Base-by-base conservation (phyloP, 2,113 vertebrate species). In the Panurus biarmicus region DNA sequence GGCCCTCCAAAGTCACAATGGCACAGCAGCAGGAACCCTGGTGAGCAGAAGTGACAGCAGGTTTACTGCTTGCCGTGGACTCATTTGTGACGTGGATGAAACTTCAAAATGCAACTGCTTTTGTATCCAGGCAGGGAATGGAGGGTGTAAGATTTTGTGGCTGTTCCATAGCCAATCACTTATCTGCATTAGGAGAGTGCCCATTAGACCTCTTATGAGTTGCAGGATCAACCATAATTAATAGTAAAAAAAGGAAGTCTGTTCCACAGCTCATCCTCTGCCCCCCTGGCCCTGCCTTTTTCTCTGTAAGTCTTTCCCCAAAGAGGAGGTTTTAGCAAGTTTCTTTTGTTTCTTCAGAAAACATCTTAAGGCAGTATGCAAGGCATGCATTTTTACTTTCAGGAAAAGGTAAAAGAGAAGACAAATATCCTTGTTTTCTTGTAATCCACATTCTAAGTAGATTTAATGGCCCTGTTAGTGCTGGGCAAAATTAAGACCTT, bases 401-500 rank as follows among this genome's bases (percentile, higher is more conserved):
- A 87, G 66, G 80, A 92, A 60, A 87, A 70, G 26, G 79, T 45
- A 85, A 61, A 78, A 47, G 47, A 84, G 80, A 94, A 88, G 93
- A 94, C 83, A 95, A 89, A 87, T 70, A 87, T 66, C 73, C 60
- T 82, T 85, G 70, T 96, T 96, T 92, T 78, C 94, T 95, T 91
- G 95, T 96, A 96, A 97, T 96, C 95, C 94, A 75, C 48, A 57
- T 83, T 96, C 87, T 96, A 93, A 95, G 85, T 87, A 91, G 64
- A 94, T 95, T 96, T 97, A 97, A 97, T 96, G 94, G 85, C 74
- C 83, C 93, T 78, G 92, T 96, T 96, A 96, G 76, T 91, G 85
- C 88, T 51, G 42, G 35, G 50, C 73, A 84, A 97, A 97, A 97
- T 97, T 94, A 96, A 95, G 95, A 94, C 96, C 94, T 95, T 97